Base-by-base conservation (phyloP, 2,797 vertebrate species). In the Nannoperca obscura region DNA sequence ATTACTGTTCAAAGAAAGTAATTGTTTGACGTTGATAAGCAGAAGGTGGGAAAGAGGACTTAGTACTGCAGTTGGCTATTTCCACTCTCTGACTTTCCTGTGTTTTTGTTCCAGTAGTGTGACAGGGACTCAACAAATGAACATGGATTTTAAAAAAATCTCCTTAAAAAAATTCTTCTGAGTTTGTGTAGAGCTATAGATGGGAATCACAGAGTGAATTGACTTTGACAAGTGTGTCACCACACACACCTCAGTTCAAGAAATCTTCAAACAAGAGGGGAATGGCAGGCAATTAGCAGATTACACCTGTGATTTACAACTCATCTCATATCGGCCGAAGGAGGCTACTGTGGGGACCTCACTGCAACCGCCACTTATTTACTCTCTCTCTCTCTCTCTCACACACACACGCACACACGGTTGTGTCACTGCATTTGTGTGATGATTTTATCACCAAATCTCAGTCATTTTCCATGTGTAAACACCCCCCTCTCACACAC, bases 271-370 rank as follows among this genome's bases (percentile, higher is more conserved):
- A 80, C 74, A 78, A 67, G 70, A 77, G 59, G 50, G 70, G 80
- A 82, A 92, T 81, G 76, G 83, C 84, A 89, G 77, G 86, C 87
- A 94, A 94, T 95, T 95, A 95, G 77, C 78, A 85, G 91, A 93
- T 94, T 88, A 92, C 1, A 38, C 65, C 66, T 84, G 75, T 93
- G 88, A 93, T 94, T 93, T 94, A 94, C 93, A 95, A 89, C 85
- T 88, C 44, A 5, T 57, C 38, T 81, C 85, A 74, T 19, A 60
- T 76, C 80, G 80, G 89, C 92, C 81, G 44, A 32, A 87, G 90
- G 88, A 81, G 74, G 64, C 67, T 60, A 50, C 58, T 77, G 81
- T 44, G 34, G 68, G 71, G 73, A 38, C 62, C 27, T 71, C 66
- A 70, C 80, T 77, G 53, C 27, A 72, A 49, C 71, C 4, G 40